Evolutionary conservation across 1,140 invertebrate genomes (phyloP).

Genomic region (Drosophila teissieri): DNA sequence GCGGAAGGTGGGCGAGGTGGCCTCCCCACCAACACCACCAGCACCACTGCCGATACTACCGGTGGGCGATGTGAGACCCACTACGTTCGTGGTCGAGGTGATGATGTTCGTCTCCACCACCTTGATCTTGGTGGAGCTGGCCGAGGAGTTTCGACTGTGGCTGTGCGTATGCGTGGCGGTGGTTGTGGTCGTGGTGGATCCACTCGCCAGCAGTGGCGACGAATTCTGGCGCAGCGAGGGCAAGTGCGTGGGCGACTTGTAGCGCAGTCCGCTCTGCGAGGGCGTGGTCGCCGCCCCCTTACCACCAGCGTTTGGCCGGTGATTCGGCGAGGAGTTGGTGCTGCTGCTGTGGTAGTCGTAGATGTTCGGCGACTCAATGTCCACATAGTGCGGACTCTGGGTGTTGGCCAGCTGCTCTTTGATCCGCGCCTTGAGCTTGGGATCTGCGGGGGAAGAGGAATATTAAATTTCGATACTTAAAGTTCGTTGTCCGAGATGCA

Average conservation of each 20-base stretch:
- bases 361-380: constrained; percentile 84
- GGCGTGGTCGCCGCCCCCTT: constrained; percentile 57
- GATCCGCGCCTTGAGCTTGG: constrained; percentile 92
- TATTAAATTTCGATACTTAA: not conserved
- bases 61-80: constrained; percentile 47
- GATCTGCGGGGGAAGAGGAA: constrained; percentile 87
- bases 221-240: constrained; percentile 67
- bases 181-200: constrained; percentile 43
- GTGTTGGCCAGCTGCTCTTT: constrained; percentile 89
- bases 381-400: constrained; percentile 82
- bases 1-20: constrained; percentile 75
- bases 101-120: constrained; percentile 68
- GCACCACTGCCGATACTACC: constrained; percentile 1
- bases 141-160: constrained; percentile 81
- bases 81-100: constrained; percentile 42
- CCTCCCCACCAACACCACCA: constrained; percentile 38
- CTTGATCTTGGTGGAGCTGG: constrained; percentile 81
- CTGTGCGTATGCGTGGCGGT: constrained; percentile 65
- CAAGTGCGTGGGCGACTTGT: constrained; percentile 81
- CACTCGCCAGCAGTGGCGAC: constrained; percentile 50
- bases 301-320: constrained; percentile 40
- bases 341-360: constrained; percentile 77
- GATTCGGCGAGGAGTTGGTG: constrained; percentile 64
- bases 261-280: constrained; percentile 61
- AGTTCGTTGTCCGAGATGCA: not conserved